Percentiles rank a stretch among this genome's conserved stretches.
phyloP scores from a whole-genome alignment of 2,797 vertebrate species.

The Austrolebias charrua region DNA sequence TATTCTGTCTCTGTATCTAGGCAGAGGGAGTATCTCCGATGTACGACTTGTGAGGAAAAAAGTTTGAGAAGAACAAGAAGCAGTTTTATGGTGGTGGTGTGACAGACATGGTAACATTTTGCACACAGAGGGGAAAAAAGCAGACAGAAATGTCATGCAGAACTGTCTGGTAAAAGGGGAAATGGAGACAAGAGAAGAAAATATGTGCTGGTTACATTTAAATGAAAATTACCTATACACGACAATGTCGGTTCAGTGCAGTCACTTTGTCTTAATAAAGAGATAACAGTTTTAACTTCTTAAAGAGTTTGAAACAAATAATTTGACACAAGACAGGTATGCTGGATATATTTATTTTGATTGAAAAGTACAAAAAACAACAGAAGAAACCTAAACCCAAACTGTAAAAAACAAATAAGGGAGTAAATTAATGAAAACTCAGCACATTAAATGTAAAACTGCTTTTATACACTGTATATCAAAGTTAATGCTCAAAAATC shows the following conservation, averaged over 20 bases:
- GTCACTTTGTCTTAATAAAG: background rate
- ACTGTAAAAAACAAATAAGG: too few species aligned
- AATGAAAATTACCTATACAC: background rate
- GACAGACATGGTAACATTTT: background rate
- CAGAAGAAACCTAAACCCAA: too few species aligned
- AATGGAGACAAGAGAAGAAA: background rate
- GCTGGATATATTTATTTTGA: too few species aligned
- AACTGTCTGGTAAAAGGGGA: background rate
- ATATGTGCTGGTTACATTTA: background rate
- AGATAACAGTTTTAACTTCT: too few species aligned
- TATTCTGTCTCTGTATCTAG: constrained; percentile 41
- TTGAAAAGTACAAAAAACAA: too few species aligned
- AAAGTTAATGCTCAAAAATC: too few species aligned
- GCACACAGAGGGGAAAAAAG: constrained; percentile 19
- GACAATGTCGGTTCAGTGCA: background rate
- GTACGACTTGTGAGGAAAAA: constrained; percentile 23
- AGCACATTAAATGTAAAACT: too few species aligned
- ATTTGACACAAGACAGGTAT: too few species aligned
- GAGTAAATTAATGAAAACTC: too few species aligned
- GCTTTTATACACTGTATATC: too few species aligned
- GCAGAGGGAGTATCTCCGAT: constrained; percentile 33
- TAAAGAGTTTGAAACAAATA: too few species aligned
- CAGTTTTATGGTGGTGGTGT: constrained; percentile 8
- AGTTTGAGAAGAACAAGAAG: constrained; percentile 12
- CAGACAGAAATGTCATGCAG: constrained; percentile 4